Conservation (phyloP, 2,797 vertebrate species). For the Rhabdophis nuchalis region DNA sequence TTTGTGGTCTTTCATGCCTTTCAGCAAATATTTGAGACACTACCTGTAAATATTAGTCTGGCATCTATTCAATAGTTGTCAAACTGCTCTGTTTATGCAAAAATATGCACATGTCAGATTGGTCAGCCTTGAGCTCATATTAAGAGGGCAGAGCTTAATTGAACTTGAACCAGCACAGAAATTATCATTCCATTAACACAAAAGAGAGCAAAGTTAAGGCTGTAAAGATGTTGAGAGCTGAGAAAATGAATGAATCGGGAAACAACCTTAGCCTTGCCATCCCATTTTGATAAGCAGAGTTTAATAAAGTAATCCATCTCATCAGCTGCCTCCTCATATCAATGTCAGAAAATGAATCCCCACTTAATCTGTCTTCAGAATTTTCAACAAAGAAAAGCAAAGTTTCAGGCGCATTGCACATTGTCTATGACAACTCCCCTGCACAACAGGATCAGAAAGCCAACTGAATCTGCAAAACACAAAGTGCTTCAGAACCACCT, state of each 20-base stretch:
- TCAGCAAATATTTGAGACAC: background rate
- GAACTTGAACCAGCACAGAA: background rate
- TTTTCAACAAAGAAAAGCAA: background rate
- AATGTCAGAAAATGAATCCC: background rate
- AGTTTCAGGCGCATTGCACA: background rate
- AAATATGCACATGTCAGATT: background rate
- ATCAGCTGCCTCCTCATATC: background rate
- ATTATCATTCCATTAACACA: background rate
- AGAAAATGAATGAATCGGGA: background rate
- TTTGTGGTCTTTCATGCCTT: background rate
- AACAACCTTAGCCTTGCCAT: background rate
- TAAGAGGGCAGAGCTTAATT: background rate
- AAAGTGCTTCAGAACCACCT: background rate
- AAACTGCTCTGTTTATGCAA: background rate
- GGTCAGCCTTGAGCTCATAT: background rate
- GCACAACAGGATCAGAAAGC: background rate
- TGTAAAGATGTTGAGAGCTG: background rate
- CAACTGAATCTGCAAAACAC: background rate
- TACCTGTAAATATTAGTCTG: background rate
- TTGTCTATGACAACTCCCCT: background rate
- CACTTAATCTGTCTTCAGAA: background rate
- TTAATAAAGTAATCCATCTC: background rate
- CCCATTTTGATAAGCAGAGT: background rate
- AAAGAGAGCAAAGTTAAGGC: background rate
- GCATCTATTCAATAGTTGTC: background rate